Evolutionary conservation across 2,113 vertebrate genomes (phyloP), one percentile per base, ranked within the genome.

Genomic region (Peucedramus taeniatus): DNA sequence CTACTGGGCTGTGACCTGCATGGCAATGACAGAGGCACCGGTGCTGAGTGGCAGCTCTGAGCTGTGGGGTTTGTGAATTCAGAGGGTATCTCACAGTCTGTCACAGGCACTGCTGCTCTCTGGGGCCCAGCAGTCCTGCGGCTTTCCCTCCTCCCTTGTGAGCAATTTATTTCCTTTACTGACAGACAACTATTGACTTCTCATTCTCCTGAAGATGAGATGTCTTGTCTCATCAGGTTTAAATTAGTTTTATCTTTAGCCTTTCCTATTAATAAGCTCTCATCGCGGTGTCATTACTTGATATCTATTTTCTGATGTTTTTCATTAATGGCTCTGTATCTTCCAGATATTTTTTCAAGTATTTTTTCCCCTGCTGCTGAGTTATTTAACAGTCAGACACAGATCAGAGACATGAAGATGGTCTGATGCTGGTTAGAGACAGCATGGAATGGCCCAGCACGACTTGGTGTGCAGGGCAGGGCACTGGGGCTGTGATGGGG

Each of bases 241-340:
- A 65, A 93, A 97, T 97, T 92, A 92, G 90, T 91, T 96, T 96
- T 95, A 95, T 96, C 95, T 95, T 90, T 83, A 92, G 92, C 64
- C 94, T 88, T 90, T 68, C 40, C 90, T 80, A 80, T 93, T 96
- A 96, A 93, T 92, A 90, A 93, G 85, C 81, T 66, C 72, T 80
- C 74, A 66, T 84, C 5, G 0, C 4, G 1, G 65, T 89, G 89
- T 75, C 87, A 71, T 92, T 96, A 81, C 70, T 72, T 76, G 89
- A 65, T 91, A 69, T 89, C 95, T 90, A 26, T 92, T 95, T 96
- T 89, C 91, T 87, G 83, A 93, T 92, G 80, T 30, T 80, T 86
- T 95, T 71, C 77, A 68, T 75, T 83, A 87, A 69, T 40, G 53
- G 42, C 61, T 87, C 64, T 50, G 0, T 78, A 63, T 70, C 93